Evolutionary conservation across 1,140 invertebrate genomes (phyloP).

Genomic region (Caenorhabditis brenneri): DNA sequence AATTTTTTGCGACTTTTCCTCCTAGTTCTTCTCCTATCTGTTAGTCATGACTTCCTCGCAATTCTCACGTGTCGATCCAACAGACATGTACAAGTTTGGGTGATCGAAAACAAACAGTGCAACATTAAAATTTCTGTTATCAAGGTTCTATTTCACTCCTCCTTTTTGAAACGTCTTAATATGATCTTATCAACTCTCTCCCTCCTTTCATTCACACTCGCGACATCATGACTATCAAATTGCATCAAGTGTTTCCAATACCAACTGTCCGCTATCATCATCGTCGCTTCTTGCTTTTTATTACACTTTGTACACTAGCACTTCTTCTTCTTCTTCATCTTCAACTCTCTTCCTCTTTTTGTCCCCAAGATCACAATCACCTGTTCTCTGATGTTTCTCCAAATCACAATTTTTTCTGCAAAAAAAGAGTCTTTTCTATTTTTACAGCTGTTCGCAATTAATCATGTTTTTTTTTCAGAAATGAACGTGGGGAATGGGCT

Average conservation of each 20-base stretch:
- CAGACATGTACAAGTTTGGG: slow-evolving; percentile 27
- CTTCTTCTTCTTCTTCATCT: neutral
- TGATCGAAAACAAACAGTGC: slow-evolving; percentile 35
- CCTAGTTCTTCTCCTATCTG: neutral
- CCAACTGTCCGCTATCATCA: slow-evolving; percentile 7
- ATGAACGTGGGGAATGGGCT: slow-evolving; percentile 29
- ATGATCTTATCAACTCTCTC: slow-evolving; percentile 14
- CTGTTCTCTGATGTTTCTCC: neutral
- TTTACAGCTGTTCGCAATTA: neutral
- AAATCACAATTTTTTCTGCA: neutral
- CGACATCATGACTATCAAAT: slow-evolving; percentile 37
- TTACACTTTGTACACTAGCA: neutral
- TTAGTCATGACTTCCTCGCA: slow-evolving; percentile 39
- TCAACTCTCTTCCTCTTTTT: neutral
- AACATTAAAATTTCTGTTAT: slow-evolving; percentile 22
- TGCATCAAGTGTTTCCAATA: slow-evolving; percentile 23
- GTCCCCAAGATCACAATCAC: slow-evolving; percentile 5
- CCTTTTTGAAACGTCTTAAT: neutral
- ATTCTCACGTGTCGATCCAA: slow-evolving; percentile 16
- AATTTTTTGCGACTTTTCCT: neutral
- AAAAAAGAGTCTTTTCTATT: too few relatives aligned
- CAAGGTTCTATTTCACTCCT: neutral
- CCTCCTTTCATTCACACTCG: neutral
- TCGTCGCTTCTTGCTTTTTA: neutral
- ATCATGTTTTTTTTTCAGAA: neutral